A percentile compares a stretch with the other conserved stretches of the same genome.
These are phyloP conservation scores for Lacanobia oleracea DNA, from an alignment of 2,888 invertebrate species.

Conservation along the genomic window DNA sequence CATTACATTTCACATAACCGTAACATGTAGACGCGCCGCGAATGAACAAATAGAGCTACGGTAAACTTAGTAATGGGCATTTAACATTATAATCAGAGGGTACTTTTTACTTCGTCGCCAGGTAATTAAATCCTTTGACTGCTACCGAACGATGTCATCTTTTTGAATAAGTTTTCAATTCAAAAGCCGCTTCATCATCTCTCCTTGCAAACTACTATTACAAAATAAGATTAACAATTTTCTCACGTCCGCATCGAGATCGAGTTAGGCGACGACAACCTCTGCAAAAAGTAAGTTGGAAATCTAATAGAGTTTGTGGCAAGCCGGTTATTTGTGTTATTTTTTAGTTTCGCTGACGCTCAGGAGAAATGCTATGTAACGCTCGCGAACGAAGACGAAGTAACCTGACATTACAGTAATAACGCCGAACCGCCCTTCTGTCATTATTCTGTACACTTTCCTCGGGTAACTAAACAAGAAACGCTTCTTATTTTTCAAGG, in stretches of 20 bases:
- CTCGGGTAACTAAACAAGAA: slow-evolving; percentile 81
- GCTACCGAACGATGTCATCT: slow-evolving; percentile 64
- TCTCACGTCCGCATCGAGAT: slow-evolving; percentile 88
- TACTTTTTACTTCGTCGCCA: slow-evolving; percentile 46
- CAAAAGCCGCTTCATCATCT: slow-evolving; percentile 76
- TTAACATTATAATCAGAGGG: slow-evolving; percentile 43
- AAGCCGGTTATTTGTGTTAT: slow-evolving; percentile 87
- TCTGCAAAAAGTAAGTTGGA: slow-evolving; percentile 88
- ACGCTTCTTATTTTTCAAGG: slow-evolving; percentile 79
- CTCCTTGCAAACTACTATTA: slow-evolving; percentile 78
- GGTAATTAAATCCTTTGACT: slow-evolving; percentile 66
- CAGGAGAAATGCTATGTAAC: slow-evolving; percentile 87
- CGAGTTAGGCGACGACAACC: slow-evolving; percentile 87
- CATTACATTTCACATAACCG: slow-evolving; percentile 51
- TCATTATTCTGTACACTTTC: slow-evolving; percentile 88
- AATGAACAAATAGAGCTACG: slow-evolving; percentile 45
- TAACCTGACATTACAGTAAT: slow-evolving; percentile 89
- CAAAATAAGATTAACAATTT: slow-evolving; percentile 86
- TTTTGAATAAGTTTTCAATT: slow-evolving; percentile 75
- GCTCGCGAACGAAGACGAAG: slow-evolving; percentile 85
- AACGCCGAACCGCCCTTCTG: slow-evolving; percentile 87
- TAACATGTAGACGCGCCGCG: slow-evolving; percentile 28
- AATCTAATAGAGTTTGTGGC: slow-evolving; percentile 90
- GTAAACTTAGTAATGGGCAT: slow-evolving; percentile 44
- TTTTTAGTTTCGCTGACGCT: slow-evolving; percentile 84